Conservation (phyloP, 2,888 invertebrate species). For the Theodoxus fluviatilis region DNA sequence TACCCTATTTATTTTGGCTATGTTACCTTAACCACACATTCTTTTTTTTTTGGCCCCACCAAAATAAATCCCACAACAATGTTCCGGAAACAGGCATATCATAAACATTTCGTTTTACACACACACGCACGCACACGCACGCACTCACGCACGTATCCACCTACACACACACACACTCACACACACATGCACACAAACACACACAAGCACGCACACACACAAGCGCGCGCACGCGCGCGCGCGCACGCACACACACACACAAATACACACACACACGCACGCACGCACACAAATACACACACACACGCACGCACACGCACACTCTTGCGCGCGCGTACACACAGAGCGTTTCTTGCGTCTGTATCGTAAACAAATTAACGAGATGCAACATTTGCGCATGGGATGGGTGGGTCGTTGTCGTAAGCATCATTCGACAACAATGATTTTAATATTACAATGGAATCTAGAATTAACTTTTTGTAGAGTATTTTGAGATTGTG, state of each 20-base stretch:
- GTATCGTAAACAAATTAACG: background rate
- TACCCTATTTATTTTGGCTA: no score
- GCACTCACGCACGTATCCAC: slow-evolving; percentile 22
- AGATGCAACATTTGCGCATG: background rate
- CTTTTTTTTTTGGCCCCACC: background rate
- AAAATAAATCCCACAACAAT: background rate
- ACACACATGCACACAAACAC: background rate
- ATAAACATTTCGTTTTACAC: no score
- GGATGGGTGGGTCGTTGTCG: no score
- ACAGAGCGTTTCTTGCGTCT: background rate
- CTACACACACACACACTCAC: slow-evolving; percentile 12
- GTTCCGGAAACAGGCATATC: background rate
- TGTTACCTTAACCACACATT: no score
- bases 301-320: background rate
- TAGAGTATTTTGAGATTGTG: no score
- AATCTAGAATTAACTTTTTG: no score
- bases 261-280: background rate
- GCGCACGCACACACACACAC: background rate
- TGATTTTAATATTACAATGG: no score
- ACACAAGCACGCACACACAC: background rate
- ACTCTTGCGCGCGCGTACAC: background rate
- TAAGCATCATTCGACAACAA: no score
- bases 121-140: background rate
- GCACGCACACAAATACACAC: background rate
- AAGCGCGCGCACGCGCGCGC: background rate